Percentiles rank a stretch among this genome's conserved stretches.
Evolutionary conservation across 1,140 invertebrate species (phyloP).

Genomic region (Telenomus remus): DNA sequence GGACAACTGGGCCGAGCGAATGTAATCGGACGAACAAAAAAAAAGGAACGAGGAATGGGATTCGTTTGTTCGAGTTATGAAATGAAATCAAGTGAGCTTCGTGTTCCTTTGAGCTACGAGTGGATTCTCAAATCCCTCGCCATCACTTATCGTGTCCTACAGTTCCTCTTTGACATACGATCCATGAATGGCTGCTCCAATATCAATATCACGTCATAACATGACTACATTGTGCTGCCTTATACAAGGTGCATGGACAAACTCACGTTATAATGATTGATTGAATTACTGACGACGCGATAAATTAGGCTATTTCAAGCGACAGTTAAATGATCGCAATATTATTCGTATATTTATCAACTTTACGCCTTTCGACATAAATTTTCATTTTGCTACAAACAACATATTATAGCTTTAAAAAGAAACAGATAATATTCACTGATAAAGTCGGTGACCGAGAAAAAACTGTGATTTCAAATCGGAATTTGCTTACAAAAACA

Average conservation of each 20-base stretch:
- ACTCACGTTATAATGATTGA: conserved; percentile 25
- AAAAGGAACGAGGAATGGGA: neutral
- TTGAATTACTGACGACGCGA: conserved; percentile 37
- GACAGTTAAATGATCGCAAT: conserved; percentile 16
- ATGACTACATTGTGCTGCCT: conserved; percentile 39
- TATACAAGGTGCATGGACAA: conserved; percentile 16
- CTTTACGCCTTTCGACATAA: conserved; percentile 20
- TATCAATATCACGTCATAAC: conserved; percentile 54
- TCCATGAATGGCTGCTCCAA: conserved; percentile 41
- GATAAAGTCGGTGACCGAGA: too few relatives aligned
- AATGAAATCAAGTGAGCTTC: conserved; percentile 26
- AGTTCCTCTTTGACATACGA: conserved; percentile 46
- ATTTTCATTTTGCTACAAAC: conserved; percentile 5
- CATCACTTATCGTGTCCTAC: conserved; percentile 36
- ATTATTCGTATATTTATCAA: conserved; percentile 8
- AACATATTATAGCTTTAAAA: too few relatives aligned
- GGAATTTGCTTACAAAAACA: too few relatives aligned
- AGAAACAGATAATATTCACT: too few relatives aligned
- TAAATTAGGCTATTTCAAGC: conserved; percentile 34
- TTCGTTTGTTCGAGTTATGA: conserved; percentile 16
- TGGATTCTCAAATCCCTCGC: conserved; percentile 33
- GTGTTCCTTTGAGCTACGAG: conserved; percentile 37
- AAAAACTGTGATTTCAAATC: too few relatives aligned
- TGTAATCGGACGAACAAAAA: neutral
- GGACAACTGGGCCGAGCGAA: too few relatives aligned